phyloP scores from a whole-genome alignment of 2,113 vertebrate genomes.

The Cynocephalus volans region DNA sequence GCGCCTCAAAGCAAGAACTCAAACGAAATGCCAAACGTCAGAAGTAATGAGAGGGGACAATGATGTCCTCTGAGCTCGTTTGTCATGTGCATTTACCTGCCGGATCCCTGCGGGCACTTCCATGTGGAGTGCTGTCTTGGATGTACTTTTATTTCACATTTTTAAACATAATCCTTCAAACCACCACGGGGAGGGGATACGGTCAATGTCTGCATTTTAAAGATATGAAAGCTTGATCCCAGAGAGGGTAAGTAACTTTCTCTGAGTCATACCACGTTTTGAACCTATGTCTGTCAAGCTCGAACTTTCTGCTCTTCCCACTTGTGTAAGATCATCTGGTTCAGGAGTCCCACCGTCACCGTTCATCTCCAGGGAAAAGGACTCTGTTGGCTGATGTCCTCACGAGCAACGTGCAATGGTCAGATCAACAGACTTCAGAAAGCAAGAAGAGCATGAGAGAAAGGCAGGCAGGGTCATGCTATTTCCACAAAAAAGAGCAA shows the following conservation, averaged over 20 bases:
- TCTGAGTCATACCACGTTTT: neutral
- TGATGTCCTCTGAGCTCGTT: neutral
- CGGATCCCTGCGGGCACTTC: no score
- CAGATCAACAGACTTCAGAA: neutral
- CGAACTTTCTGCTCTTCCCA: neutral
- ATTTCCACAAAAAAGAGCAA: neutral
- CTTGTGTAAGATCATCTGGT: neutral
- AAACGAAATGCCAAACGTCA: neutral
- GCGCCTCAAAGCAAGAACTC: neutral
- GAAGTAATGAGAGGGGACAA: no score
- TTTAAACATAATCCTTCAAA: neutral
- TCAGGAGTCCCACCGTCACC: neutral
- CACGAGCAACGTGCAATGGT: no score
- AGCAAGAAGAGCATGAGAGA: neutral
- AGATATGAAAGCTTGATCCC: neutral
- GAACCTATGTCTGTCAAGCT: neutral
- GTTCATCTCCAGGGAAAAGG: neutral
- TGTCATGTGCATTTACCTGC: no score
- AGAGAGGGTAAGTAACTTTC: neutral
- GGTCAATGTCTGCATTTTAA: neutral
- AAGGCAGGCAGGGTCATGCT: no score
- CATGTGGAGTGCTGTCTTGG: no score
- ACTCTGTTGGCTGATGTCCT: neutral
- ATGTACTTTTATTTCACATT: neutral
- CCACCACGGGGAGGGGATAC: neutral